phyloP scores from a whole-genome alignment of 2,888 invertebrate genomes.

The Corbicula japonica region DNA sequence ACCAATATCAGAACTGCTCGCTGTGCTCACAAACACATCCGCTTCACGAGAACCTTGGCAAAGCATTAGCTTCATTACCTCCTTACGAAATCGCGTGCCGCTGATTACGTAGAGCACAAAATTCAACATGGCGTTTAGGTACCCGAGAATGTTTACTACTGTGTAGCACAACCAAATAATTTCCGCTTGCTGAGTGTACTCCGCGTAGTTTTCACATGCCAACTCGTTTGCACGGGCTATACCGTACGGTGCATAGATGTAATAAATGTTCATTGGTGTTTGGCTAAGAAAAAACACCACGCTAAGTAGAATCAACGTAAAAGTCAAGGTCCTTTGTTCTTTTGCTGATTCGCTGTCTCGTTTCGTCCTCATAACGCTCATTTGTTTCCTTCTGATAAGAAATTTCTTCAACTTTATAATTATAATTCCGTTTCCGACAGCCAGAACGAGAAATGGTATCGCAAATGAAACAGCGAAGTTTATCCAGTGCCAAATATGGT shows the following conservation, averaged over 20 bases:
- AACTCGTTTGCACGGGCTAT: conserved; percentile 20
- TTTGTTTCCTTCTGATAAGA: conserved; percentile 9
- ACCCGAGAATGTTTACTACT: conserved; percentile 68
- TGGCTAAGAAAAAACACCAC: conserved; percentile 52
- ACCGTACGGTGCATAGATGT: conserved; percentile 40
- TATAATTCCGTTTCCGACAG: conserved; percentile 49
- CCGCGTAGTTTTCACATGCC: conserved; percentile 31
- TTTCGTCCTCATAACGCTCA: conserved; percentile 27
- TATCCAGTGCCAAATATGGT: conserved; percentile 54
- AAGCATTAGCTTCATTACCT: conserved; percentile 63
- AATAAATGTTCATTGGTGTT: conserved; percentile 52
- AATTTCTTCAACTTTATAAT: conserved; percentile 30
- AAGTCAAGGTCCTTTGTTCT: conserved; percentile 30
- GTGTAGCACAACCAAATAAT: conserved; percentile 58
- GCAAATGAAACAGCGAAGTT: conserved; percentile 52
- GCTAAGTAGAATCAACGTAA: conserved; percentile 45
- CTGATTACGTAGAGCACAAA: conserved; percentile 76
- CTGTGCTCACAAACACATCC: conserved; percentile 49
- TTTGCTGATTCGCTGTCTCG: conserved; percentile 1
- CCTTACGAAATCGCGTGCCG: conserved; percentile 73
- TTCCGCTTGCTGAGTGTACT: conserved; percentile 31
- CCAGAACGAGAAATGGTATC: conserved; percentile 47
- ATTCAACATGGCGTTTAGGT: conserved; percentile 74
- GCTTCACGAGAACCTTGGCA: conserved; percentile 35
- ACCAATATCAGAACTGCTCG: no score